Evolutionary conservation across 2,888 invertebrate species (phyloP).

Genomic region (Tanypteryx hageni): DNA sequence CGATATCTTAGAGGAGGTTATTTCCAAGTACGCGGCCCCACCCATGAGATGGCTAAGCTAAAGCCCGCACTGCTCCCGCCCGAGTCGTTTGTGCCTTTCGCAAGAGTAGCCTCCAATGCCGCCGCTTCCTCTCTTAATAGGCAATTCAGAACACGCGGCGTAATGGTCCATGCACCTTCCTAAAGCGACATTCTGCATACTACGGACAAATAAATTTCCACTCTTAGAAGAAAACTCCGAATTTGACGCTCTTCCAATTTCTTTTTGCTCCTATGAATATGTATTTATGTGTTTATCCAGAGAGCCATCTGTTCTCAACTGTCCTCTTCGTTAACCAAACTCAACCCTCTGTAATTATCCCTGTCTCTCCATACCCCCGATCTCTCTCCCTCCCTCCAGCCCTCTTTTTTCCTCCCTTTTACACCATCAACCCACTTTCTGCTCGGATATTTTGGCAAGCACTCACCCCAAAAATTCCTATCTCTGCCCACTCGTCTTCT

Average conservation of each 20-base stretch:
- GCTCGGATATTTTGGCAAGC: constrained; percentile 54
- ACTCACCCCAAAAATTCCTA: constrained; percentile 29
- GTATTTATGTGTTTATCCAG: constrained; percentile 41
- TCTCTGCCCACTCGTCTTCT: neutral
- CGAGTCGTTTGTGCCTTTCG: neutral
- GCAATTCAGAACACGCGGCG: constrained; percentile 33
- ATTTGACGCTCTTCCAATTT: neutral
- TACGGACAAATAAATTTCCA: neutral
- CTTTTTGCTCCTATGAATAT: constrained; percentile 4
- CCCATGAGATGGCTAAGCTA: neutral
- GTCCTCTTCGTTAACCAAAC: constrained; percentile 43
- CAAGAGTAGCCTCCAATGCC: constrained; percentile 1
- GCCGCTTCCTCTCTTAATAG: neutral
- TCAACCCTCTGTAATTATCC: constrained; percentile 31
- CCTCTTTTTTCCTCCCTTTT: neutral
- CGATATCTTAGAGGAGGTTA: constrained; percentile 16
- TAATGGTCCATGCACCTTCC: neutral
- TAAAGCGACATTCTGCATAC: constrained; percentile 23
- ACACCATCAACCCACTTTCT: neutral
- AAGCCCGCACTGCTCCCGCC: neutral
- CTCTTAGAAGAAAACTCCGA: neutral
- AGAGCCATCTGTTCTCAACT: constrained; percentile 37
- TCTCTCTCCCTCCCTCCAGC: neutral
- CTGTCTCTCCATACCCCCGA: neutral
- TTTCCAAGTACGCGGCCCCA: neutral